A percentile compares a stretch with the other conserved stretches of the same genome.
phyloP scores from a whole-genome alignment of 2,797 vertebrate species.

The Loriculus beryllinus region DNA sequence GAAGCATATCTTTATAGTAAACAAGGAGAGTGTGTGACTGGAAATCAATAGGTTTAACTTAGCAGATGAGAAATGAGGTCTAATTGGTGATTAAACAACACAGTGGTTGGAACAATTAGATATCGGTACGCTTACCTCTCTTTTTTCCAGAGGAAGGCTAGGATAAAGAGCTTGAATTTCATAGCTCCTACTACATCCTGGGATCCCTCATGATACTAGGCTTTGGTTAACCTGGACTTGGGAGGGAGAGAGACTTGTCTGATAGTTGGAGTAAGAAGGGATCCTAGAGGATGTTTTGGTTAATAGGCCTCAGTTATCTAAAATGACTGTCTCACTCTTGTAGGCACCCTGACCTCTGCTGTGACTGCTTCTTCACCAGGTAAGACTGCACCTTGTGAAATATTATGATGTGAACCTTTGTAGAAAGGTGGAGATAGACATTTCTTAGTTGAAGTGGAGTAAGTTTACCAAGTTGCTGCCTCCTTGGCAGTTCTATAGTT shows the following conservation, averaged over 20 bases:
- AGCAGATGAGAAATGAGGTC: slow-evolving; percentile 45
- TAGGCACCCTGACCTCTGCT: background rate
- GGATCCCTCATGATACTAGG: background rate
- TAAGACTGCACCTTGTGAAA: background rate
- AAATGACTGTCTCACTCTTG: background rate
- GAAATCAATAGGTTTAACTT: slow-evolving; percentile 22
- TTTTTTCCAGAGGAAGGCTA: background rate
- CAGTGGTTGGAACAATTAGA: background rate
- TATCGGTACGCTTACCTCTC: background rate
- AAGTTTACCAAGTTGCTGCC: background rate
- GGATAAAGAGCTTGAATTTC: background rate
- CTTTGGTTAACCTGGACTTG: background rate
- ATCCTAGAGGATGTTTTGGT: background rate
- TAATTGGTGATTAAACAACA: slow-evolving; percentile 49
- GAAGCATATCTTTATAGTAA: background rate
- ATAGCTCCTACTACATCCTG: background rate
- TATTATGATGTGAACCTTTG: background rate
- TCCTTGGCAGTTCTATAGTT: background rate
- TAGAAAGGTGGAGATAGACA: background rate
- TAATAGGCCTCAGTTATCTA: background rate
- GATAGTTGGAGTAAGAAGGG: background rate
- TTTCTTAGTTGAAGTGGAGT: background rate
- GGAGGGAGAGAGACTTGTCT: background rate
- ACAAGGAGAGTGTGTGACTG: background rate
- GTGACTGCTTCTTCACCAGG: background rate